Conservation (phyloP, 2,113 vertebrate species). For the Electrona antarctica region DNA sequence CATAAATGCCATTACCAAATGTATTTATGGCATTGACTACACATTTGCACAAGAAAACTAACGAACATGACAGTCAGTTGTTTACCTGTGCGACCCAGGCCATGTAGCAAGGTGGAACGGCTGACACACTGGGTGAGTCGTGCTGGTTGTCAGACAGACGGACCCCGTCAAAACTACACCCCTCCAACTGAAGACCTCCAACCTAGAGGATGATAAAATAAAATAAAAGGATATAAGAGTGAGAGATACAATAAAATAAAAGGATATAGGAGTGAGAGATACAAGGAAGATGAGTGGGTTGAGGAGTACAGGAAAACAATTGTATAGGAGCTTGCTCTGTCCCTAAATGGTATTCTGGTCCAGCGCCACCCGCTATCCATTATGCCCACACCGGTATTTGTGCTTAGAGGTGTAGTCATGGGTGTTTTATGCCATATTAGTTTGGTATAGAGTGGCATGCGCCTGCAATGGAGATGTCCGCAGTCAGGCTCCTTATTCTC, state of each 20-base stretch:
- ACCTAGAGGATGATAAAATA: constrained; percentile 72
- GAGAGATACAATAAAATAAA: neutral
- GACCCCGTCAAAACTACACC: constrained; percentile 92
- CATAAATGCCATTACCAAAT: neutral
- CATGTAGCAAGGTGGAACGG: constrained; percentile 91
- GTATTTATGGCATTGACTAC: neutral
- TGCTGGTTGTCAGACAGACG: constrained; percentile 91
- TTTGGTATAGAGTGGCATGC: too few relatives aligned
- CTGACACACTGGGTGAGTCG: constrained; percentile 91
- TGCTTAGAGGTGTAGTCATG: too few relatives aligned
- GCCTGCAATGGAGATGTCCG: too few relatives aligned
- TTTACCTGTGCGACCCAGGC: constrained; percentile 94
- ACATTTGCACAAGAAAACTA: neutral
- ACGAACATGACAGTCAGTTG: constrained; percentile 3
- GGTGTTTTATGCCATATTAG: too few relatives aligned
- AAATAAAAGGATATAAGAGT: neutral
- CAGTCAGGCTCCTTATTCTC: too few relatives aligned
- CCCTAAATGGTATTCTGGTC: too few relatives aligned
- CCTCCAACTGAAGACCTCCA: constrained; percentile 91
- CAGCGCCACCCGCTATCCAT: too few relatives aligned
- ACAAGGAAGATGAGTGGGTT: neutral
- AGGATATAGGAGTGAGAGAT: neutral
- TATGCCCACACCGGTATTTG: too few relatives aligned
- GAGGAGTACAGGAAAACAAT: too few relatives aligned
- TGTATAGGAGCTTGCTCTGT: too few relatives aligned